Percentiles rank a stretch among this genome's conserved stretches.
Conservation (phyloP, 2,113 vertebrate species). For the Bettongia penicillata region DNA sequence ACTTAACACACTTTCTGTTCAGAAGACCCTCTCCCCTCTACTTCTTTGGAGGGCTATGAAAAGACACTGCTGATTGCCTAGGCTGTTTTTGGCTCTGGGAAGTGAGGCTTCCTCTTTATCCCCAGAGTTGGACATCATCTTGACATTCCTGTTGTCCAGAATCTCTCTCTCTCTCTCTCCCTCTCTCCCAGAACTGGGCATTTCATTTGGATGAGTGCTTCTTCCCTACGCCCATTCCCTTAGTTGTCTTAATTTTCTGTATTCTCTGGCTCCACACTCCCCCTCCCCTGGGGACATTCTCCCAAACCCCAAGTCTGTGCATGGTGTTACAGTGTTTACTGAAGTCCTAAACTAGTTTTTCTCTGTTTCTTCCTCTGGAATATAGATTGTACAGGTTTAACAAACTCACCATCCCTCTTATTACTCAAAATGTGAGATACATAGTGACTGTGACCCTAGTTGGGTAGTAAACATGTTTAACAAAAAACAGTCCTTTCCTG, state of each 20-base stretch:
- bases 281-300: constrained; percentile 34
- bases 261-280: constrained; percentile 50
- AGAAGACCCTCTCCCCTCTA: background rate
- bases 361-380: constrained; percentile 72
- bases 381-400: constrained; percentile 75
- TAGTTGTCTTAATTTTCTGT: constrained; percentile 62
- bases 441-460: constrained; percentile 78
- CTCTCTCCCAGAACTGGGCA: constrained; percentile 31
- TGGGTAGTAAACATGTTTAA: constrained; percentile 85
- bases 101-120: constrained; percentile 22
- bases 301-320: constrained; percentile 53
- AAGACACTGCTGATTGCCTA: constrained; percentile 11
- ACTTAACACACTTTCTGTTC: background rate
- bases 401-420: constrained; percentile 73
- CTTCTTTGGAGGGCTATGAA: constrained; percentile 53
- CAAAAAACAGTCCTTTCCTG: too few species aligned
- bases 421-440: constrained; percentile 76
- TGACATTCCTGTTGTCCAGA: constrained; percentile 39
- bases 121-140: constrained; percentile 21
- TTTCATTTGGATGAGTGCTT: constrained; percentile 56
- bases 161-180: constrained; percentile 19
- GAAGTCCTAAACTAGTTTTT: constrained; percentile 70
- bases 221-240: constrained; percentile 28
- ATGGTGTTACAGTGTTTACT: constrained; percentile 73
- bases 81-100: constrained; percentile 33